These are phyloP conservation scores for Diglossa brunneiventris DNA, from an alignment of 2,113 vertebrate species.

Conservation along the genomic window DNA sequence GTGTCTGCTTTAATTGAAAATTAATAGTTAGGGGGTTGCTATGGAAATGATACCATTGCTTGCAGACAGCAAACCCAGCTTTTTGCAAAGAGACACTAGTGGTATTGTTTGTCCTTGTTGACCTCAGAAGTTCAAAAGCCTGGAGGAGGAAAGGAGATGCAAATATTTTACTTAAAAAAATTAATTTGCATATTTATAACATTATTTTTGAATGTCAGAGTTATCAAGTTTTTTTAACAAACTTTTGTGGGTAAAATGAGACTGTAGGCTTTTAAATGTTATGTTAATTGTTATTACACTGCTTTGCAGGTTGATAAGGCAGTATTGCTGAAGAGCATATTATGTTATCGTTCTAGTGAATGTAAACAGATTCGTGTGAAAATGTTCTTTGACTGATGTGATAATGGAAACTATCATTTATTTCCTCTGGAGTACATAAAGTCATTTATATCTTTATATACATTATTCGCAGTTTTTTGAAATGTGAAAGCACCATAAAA, in stretches of 20 bases:
- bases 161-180: conserved; percentile 88
- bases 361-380: conserved; percentile 80
- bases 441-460: conserved; percentile 73
- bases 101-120: conserved; percentile 98
- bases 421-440: conserved; percentile 76
- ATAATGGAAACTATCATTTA: conserved; percentile 79
- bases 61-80: conserved; percentile 86
- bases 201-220: conserved; percentile 83
- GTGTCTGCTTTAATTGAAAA: conserved; percentile 97
- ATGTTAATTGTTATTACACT: conserved; percentile 72
- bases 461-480: conserved; percentile 69
- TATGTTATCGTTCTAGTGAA: conserved; percentile 73
- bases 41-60: conserved; percentile 89
- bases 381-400: conserved; percentile 77
- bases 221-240: conserved; percentile 72
- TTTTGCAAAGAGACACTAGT: conserved; percentile 94
- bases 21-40: conserved; percentile 91
- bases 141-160: conserved; percentile 88
- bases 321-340: conserved; percentile 68
- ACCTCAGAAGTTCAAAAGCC: conserved; percentile 97
- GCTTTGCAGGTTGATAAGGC: conserved; percentile 72
- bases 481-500: conserved; percentile 65
- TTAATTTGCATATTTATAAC: conserved; percentile 85
- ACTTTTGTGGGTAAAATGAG: conserved; percentile 73
- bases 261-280: conserved; percentile 69